Conservation (phyloP, 2,797 vertebrate genomes). For the Chiroxiphia lanceolata region DNA sequence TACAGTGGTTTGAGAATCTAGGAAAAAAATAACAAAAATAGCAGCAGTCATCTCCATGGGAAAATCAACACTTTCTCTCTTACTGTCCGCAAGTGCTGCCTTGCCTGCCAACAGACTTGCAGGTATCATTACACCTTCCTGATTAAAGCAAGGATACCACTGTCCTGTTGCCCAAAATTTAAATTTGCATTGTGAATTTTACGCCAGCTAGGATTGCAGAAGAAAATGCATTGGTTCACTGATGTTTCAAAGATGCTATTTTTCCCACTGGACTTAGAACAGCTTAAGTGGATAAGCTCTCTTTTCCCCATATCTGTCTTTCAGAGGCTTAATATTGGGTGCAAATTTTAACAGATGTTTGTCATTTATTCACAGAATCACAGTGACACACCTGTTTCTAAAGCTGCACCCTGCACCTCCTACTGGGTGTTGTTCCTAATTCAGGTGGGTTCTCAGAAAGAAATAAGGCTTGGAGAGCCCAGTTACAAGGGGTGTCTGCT, state of each 20-base stretch:
- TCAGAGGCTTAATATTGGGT: neutral
- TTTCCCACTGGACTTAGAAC: neutral
- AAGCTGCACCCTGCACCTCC: neutral
- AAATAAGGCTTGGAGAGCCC: neutral
- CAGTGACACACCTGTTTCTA: neutral
- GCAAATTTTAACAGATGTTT: neutral
- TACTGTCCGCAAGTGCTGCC: accelerated
- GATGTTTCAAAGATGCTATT: neutral
- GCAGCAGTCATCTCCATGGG: neutral
- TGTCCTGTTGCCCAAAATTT: neutral
- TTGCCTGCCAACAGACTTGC: neutral
- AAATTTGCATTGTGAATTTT: neutral
- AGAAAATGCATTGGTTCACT: neutral
- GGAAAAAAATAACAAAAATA: neutral
- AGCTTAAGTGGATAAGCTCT: neutral
- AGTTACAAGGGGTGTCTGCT: neutral
- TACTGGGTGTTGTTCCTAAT: accelerated
- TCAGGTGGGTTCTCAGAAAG: neutral
- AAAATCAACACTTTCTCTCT: neutral
- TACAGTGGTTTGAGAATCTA: neutral
- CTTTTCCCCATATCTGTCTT: neutral
- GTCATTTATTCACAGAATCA: neutral
- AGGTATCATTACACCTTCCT: neutral
- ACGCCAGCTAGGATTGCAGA: neutral
- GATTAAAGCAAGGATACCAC: neutral